Evolutionary conservation across 1,140 invertebrate genomes (phyloP), one percentile per base, ranked within the genome.

Genomic region (Pteromalus puparum): DNA sequence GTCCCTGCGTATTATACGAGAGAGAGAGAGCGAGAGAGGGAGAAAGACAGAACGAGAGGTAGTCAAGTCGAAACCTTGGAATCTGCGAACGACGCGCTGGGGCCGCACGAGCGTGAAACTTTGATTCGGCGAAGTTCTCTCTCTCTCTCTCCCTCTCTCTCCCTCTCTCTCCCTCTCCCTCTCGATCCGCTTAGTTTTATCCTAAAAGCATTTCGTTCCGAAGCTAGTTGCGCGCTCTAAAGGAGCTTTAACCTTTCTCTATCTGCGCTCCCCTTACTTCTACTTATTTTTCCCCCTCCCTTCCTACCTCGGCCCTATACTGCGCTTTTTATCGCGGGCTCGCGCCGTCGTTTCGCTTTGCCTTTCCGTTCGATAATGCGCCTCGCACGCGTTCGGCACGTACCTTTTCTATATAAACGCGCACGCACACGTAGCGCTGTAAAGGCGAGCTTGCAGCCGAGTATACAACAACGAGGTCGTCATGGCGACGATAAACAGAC

Each of bases 171-270:
- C 67, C 26, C 26, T 67, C 42, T 53, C 38, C 26, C 30, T 74
- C 67, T 10, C n/a, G 67, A 84, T 84, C 83, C 76, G 83, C 76
- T 84, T 84, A 84, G 70, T 65, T 79, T 79, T 84, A 84, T 84
- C 83, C 76, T 84, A 80, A 84, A 84, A 84, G 83, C 83, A 80
- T 84, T 84, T 61, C 67, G 76, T 46, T 82, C 48, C 10, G 79
- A 15, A 77, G 67, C 82, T 83, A 77, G 76, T 83, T 53, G 74
- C 72, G 38, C 48, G 65, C 38, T 53, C 34, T 5, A 68, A 82
- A 82, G 61, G 61, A 82, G 81, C 81, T 82, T 76, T 74, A 46
- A 75, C 46, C 34, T 68, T 34, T 67, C 42, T 82, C 9, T 26
- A 80, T 34, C 46, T 28, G 53, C n/a, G 4, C 61, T 48, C 73